Evolutionary conservation across 37 sponge, comb jelly and placozoan species (phyloP).

Genomic region (Mnemiopsis leidyi): DNA sequence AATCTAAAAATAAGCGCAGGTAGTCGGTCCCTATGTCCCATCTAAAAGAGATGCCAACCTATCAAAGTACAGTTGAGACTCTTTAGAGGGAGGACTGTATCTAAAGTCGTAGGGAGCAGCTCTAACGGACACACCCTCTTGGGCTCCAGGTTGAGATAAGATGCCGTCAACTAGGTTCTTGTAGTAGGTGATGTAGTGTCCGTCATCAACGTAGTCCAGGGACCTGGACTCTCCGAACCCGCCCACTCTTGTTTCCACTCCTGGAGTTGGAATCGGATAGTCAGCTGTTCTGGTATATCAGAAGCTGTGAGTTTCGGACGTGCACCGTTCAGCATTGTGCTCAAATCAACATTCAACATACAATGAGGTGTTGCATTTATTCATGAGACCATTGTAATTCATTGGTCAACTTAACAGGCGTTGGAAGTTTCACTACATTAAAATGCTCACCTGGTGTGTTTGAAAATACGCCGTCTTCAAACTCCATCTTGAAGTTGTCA

Average conservation of each 20-base stretch:
- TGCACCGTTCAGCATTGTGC: too few relatives aligned
- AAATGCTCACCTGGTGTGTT: constrained; percentile 34
- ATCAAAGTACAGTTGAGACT: not conserved
- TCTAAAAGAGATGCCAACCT: not conserved
- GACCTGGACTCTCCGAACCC: not conserved
- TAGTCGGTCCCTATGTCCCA: too few relatives aligned
- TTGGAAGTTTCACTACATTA: too few relatives aligned
- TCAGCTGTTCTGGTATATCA: too few relatives aligned
- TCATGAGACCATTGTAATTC: too few relatives aligned
- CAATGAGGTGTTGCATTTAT: too few relatives aligned
- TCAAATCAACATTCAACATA: too few relatives aligned
- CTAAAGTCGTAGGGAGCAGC: constrained; percentile 20
- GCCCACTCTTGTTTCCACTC: not conserved
- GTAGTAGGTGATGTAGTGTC: not conserved
- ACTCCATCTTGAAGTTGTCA: constrained; percentile 32
- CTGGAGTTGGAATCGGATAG: too few relatives aligned
- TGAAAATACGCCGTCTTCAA: not conserved
- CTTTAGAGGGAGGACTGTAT: constrained; percentile 6
- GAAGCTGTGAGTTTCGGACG: too few relatives aligned
- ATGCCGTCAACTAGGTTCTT: not conserved
- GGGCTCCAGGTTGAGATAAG: not conserved
- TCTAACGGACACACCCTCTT: not conserved
- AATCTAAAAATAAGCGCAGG: too few relatives aligned
- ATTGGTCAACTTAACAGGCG: too few relatives aligned
- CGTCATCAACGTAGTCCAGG: constrained; percentile 2